Evolutionary conservation across 92 coral and sea anemone species (phyloP), one percentile per base, ranked within the genome.

Genomic region (Nematostella vectensis): DNA sequence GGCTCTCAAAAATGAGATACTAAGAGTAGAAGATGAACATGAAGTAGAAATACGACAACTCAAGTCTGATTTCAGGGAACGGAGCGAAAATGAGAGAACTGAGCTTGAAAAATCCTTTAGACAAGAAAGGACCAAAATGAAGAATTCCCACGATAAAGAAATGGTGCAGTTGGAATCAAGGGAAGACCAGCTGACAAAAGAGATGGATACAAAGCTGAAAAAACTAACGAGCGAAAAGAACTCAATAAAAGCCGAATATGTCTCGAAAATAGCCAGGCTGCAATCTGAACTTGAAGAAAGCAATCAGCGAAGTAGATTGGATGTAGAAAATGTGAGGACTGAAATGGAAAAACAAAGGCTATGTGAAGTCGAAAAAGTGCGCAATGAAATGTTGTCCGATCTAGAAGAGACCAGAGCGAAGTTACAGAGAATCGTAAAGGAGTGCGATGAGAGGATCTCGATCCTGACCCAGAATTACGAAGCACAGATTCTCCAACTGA

Each of bases 21-120:
- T 13, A 24, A 48, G 8, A 10, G 47, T 64, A 44, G 75, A 80
- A 55, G 74, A 61, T 36, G 69, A 50, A 23, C 76, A 61, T 42
- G 88, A 85, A 47, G 64, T 29, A 25, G 65, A 75, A 42, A 38
- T 72, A 11, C 50, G 68, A 16, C 68, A 65, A 0, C 63, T 56
- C 9, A 79, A 67, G 63, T 57, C 47, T 2, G 80, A 79, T 48
- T 44, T 72, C 36, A 67, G 58, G 42, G 80, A 66, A 55, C 72
- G 53, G 61, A 54, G 39, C 55, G 37, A 31, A 23, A 67, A 54
- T 24, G 86, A 79, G 67, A 72, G 53, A 39, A 47, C 52, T 60
- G 86, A 79, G 19, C 61, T 54, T 12, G 86, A 72, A 43, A 59
- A 66, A 23, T 50, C 13, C 11, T 54, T 62, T 2, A 18, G 25